Base-by-base conservation (phyloP, 2,888 invertebrate species). In the Tetragonula carbonaria region DNA sequence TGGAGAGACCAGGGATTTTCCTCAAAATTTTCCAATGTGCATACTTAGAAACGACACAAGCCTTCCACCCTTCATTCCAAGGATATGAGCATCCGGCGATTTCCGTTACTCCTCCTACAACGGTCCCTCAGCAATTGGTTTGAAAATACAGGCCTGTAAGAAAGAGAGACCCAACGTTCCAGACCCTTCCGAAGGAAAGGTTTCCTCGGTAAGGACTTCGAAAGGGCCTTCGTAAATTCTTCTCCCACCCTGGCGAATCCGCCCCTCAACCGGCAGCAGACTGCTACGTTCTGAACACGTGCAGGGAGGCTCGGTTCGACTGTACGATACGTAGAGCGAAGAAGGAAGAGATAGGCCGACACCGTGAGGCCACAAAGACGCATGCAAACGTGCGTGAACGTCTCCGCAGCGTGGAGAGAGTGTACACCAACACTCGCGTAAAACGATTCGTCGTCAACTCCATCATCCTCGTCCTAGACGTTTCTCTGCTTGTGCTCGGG, bases 281-380 rank as follows among this genome's bases (percentile, higher is more conserved):
- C 88, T 71, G 82, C 81, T 80, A 79, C 78, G 80, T 82, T 67
- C 78, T 68, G 83, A 88, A 90, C 90, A 90, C 86, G 86, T 87
- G 88, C 65, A 86, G 86, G 88, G 88, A 85, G 76, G 81, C 73
- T 83, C 76, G 71, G 53, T 33, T 72, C 57, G 62, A 23, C 50
- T 45, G 63, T 38, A 66, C 67, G 77, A 16, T 45, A 45, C 8
- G 57, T 50, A 72, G 33, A 77, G 70, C 70, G 82, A 80, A 72
- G 63, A 63, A 76, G 74, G 62, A 68, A 28, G 63, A 74, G 71
- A 45, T n/a, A 14, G 67, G 23, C 67, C 33, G n/a, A 38, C 55
- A 23, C 45, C 51, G 53, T 33, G 59, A 23, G 57, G 18, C 18
- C n/a, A 16, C 33, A 55, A 33, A 67, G 21, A 45, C 45, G 55